phyloP scores from a whole-genome alignment of 2,113 vertebrate genomes.

The Psephotus haematonotus region DNA sequence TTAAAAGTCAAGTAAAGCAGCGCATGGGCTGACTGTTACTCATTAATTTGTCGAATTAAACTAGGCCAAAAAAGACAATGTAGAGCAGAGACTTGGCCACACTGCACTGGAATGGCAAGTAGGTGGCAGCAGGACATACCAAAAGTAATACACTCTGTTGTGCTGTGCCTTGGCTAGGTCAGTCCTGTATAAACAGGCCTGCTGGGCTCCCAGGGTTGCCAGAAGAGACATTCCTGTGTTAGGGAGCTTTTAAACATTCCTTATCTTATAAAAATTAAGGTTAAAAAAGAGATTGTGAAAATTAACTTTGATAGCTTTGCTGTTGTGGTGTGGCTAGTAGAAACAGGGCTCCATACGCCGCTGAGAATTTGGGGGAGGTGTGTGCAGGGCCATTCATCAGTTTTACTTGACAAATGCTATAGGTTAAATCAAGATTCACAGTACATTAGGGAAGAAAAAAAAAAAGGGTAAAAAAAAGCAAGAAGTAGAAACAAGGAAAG shows the following conservation, averaged over 20 bases:
- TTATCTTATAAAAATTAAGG: not conserved
- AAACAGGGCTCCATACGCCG: fast-evolving
- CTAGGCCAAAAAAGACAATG: not conserved
- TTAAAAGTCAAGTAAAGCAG: not conserved
- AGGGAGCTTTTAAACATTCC: not conserved
- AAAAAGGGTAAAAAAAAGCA: too few species aligned
- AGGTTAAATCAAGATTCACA: not conserved
- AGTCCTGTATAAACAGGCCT: not conserved
- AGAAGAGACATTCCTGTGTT: not conserved
- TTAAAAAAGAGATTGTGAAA: fast-evolving
- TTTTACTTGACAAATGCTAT: not conserved
- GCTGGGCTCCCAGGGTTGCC: not conserved
- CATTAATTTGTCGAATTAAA: not conserved
- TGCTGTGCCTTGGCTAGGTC: not conserved
- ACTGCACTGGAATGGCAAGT: not conserved
- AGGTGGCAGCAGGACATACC: conserved; percentile 3
- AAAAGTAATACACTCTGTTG: fast-evolving
- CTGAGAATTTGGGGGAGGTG: not conserved
- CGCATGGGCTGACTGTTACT: fast-evolving
- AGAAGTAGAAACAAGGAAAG: not conserved
- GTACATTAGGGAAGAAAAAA: not conserved
- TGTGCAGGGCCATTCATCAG: fast-evolving
- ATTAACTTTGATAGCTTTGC: not conserved
- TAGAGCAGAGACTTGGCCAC: not conserved
- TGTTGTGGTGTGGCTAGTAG: not conserved